Conservation (phyloP, 2,113 vertebrate species). For the Galbula dea region DNA sequence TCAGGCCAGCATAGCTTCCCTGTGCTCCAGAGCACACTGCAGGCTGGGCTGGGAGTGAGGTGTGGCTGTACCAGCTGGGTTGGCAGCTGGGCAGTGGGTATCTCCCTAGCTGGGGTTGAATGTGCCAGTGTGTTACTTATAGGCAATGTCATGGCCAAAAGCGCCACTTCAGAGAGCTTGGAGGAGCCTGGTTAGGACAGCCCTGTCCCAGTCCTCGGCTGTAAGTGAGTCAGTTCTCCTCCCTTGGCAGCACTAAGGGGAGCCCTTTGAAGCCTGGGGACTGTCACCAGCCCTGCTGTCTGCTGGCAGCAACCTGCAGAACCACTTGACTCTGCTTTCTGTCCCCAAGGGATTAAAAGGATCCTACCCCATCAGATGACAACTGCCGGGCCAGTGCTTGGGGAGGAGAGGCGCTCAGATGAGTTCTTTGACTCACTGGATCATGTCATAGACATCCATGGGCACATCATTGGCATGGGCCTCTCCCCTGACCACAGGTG, state of each 20-base stretch:
- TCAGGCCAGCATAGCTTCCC: fast-evolving
- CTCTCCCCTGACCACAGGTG: constrained; percentile 96
- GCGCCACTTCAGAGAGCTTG: not conserved
- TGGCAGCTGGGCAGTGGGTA: not conserved
- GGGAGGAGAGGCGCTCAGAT: constrained; percentile 85
- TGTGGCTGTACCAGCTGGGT: not conserved
- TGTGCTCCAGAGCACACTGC: not conserved
- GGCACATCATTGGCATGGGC: constrained; percentile 97
- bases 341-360: constrained; percentile 86
- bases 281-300: not conserved
- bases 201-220: no score
- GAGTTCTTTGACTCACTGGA: constrained; percentile 95
- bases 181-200: not conserved
- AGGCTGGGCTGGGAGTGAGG: fast-evolving
- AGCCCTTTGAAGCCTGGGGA: not conserved
- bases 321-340: not conserved
- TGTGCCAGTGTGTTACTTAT: fast-evolving
- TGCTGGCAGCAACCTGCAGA: not conserved
- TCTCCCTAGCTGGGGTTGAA: not conserved
- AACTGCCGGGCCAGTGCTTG: constrained; percentile 87
- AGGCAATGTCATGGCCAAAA: not conserved
- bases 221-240: not conserved
- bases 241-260: not conserved
- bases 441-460: constrained; percentile 93
- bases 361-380: constrained; percentile 97